phyloP scores from a whole-genome alignment of 2,113 vertebrate species.

The Acrocephalus kingi region DNA sequence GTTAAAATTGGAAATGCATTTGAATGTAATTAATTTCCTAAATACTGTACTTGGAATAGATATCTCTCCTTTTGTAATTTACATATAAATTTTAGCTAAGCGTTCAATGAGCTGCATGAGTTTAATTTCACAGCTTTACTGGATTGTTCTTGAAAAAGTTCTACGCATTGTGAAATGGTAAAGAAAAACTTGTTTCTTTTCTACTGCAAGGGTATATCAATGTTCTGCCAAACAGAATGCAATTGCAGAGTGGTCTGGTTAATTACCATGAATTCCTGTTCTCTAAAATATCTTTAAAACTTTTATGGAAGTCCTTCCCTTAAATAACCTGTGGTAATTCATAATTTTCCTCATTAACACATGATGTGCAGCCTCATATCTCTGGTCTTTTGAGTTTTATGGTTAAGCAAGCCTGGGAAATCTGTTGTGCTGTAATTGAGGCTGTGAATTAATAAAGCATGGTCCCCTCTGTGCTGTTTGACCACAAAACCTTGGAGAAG shows the following conservation, averaged over 20 bases:
- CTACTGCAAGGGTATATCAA: neutral
- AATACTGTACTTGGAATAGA: neutral
- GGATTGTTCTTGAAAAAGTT: neutral
- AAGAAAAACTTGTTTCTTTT: neutral
- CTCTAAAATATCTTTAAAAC: neutral
- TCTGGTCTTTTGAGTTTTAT: neutral
- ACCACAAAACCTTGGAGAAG: neutral
- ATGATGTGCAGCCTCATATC: neutral
- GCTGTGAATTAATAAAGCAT: neutral
- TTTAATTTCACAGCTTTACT: neutral
- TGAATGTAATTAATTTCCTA: neutral
- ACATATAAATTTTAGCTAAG: neutral
- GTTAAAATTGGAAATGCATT: neutral
- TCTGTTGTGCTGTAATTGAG: neutral
- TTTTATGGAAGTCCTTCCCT: neutral
- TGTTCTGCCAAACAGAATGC: neutral
- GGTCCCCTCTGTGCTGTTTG: neutral
- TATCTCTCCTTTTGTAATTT: neutral
- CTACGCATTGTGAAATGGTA: neutral
- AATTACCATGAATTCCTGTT: neutral
- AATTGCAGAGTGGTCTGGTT: neutral
- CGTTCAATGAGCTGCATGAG: neutral
- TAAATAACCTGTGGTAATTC: neutral
- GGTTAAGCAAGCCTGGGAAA: neutral
- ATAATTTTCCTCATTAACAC: neutral